Base-by-base conservation (phyloP, 2,888 invertebrate species). In the Trachelus tabidus region DNA sequence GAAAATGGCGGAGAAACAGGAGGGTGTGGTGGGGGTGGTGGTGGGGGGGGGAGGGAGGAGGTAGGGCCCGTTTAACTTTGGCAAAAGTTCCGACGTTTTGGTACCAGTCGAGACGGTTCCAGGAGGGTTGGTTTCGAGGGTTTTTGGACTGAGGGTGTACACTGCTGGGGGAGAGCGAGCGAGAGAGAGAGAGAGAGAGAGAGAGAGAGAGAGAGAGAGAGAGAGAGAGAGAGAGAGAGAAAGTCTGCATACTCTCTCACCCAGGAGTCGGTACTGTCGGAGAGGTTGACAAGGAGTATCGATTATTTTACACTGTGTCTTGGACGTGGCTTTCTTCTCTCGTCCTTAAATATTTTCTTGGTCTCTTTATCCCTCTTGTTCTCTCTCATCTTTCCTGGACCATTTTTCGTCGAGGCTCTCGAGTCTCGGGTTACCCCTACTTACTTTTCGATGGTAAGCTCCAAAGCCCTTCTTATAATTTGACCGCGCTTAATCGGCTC, bases 371-470 rank as follows among this genome's bases (percentile, higher is more conserved):
- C 69, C 34, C 23, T 71, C 34, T 37, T 68, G 4, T 31, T 30
- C n/a, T 4, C 37, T 37, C 35, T 12, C 35, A 12, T 40, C 40
- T 40, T 15, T 76, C 77, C 79, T 6, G 56, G 9, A 56, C 56
- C 23, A 56, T 23, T 56, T 6, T 23, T 79, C 77, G 76, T 78
- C n/a, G 73, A 68, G 6, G 1, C 56, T 23, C 56, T 56, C 56
- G 56, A 56, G 56, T 56, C 56, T 56, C 56, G 23, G 56, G 23
- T 56, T 56, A 56, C 56, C 23, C 23, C 15, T 9, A 56, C 56
- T 56, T 15, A 9, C 23, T 9, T 56, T 9, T 23, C 31, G 31
- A 56, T 9, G 56, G 15, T 23, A 56, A 56, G 23, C 56, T 23
- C 9, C 56, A 30, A 31, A 34, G 33, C 4, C 30, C 23, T 34